These are phyloP conservation scores for Otolemur garnettii DNA, from an alignment of 2,113 vertebrate species.

Conservation along the genomic window DNA sequence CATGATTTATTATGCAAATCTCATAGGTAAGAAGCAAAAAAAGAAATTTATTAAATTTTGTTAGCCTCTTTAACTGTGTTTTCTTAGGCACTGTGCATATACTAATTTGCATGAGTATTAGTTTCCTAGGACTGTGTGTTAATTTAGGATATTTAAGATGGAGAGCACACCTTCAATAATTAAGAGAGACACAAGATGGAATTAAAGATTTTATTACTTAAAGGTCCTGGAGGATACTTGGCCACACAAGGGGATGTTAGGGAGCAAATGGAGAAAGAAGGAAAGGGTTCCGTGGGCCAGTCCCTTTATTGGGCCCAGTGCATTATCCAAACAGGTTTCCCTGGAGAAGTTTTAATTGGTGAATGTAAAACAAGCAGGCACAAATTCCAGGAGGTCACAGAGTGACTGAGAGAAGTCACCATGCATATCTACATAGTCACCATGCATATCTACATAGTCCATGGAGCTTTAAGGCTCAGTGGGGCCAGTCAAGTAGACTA, in stretches of 20 bases:
- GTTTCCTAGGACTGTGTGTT: not conserved
- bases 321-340: not conserved
- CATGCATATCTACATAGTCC: not conserved
- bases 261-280: not conserved
- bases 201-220: not conserved
- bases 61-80: not conserved
- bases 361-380: not conserved
- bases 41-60: not conserved
- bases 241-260: not conserved
- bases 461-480: not conserved
- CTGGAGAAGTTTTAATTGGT: not conserved
- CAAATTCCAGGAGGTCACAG: not conserved
- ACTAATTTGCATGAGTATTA: not conserved
- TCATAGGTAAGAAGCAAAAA: not conserved
- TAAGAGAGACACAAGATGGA: not conserved
- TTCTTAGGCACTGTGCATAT: not conserved
- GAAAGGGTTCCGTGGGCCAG: not conserved
- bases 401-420: not conserved
- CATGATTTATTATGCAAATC: not conserved
- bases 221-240: not conserved
- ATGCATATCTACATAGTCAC: not conserved
- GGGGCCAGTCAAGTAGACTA: not conserved
- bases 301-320: not conserved
- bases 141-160: not conserved
- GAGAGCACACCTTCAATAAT: not conserved